Base-by-base conservation (phyloP, 2,888 invertebrate genomes). In the Drosophila nigricruria region DNA sequence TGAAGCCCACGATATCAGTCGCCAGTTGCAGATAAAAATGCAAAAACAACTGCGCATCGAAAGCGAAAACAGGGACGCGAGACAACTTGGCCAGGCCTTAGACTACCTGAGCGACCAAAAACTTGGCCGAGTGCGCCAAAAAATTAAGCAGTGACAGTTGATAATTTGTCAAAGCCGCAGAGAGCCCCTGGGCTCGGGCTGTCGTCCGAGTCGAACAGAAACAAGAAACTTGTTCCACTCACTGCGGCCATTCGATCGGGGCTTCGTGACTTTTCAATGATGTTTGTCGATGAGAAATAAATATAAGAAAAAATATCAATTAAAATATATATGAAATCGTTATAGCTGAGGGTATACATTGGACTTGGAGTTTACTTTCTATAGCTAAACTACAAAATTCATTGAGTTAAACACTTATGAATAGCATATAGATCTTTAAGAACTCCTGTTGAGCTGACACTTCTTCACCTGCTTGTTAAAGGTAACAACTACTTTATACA, bases 91-190 rank as follows among this genome's bases (percentile, higher is more conserved):
- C 52, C 57, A 53, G 77, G 77, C 84, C 78, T 70, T 69, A 65
- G 57, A 56, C 81, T 70, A 76, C 70, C 89, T 82, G 53, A 23
- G 34, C n/a, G 45, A 45, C 49, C 67, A 49, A 66, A 49, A 63
- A 79, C 89, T 71, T 77, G 65, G 66, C 74, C 83, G 81, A 88
- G 84, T 90, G 78, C 74, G 79, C 87, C 89, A 88, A 88, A 84
- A 84, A 88, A 88, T 91, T 82, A 87, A 87, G 79, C 84, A 86
- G 79, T 91, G 91, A 91, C 91, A 89, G 89, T 90, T 90, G 91
- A 91, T 90, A 92, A 91, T 92, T 91, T 91, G 91, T 91, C 91
- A 91, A 92, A 91, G 89, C 77, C 75, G 61, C 66, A 59, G 70
- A 66, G 71, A 70, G 59, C 69, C 54, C 27, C 61, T n/a, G 49